Evolutionary conservation across 2,113 vertebrate genomes (phyloP), one percentile per base, ranked within the genome.

Genomic region (Callipepla squamata): DNA sequence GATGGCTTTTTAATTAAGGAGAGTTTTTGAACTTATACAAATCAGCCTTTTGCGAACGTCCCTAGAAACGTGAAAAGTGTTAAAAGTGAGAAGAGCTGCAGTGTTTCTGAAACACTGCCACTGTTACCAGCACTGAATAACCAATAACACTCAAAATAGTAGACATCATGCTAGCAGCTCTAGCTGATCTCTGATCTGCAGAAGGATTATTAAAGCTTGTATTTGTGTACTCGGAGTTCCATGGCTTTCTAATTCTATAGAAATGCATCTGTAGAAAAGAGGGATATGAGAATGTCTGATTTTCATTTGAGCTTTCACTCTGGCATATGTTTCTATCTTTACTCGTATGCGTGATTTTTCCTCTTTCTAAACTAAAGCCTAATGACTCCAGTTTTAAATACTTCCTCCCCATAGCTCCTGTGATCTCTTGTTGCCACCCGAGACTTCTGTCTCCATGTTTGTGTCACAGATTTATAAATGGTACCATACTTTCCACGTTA

Each of bases 1-100:
- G 85, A 94, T 90, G 63, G 93, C 77, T 96, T 97, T 91, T 93
- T 95, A 95, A 97, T 95, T 95, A 95, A 96, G 80, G 75, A 80
- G 84, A 91, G 65, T 87, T 92, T 91, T 90, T 97, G 92, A 95
- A 93, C 92, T 92, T 91, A 91, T 5, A 90, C 82, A 92, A 94
- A 94, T 93, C 88, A 92, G 86, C 26, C 70, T 91, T 93, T 88
- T 72, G 66, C 40, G 40, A 88, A 90, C 19, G 74, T 95, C 85
- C 94, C 94, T 92, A 86, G 95, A 86, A 94, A 95, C 19, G 0
- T 92, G 92, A 55, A 92, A 95, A 93, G 69, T 84, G 87, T 93
- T 94, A 95, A 93, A 96, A 96, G 73, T 50, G 82, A 93, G 57
- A 85, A 80, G 88, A 93, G 78, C 18, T 1, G 0, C 73, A 80